Base-by-base conservation (phyloP, 2,888 invertebrate genomes). In the Coelogynopora nodosa region DNA sequence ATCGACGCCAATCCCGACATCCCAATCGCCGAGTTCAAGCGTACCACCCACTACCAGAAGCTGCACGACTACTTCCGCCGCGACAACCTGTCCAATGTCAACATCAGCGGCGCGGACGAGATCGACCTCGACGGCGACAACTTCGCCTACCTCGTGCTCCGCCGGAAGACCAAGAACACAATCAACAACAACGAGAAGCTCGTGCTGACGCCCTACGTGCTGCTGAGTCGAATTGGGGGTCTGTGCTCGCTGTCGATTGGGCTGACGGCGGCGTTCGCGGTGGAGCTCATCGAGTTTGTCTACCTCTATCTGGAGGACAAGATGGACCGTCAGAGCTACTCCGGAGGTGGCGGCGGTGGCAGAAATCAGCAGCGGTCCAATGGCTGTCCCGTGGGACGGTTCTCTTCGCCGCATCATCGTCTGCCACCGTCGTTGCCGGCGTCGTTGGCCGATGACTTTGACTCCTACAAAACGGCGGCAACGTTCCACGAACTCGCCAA, bases 231-330 rank as follows among this genome's bases (percentile, higher is more conserved):
- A 18, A 88, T 87, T 28, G 87, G 87, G 1, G 87, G 87, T n/a
- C 84, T 87, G 18, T 87, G 87, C 74, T 87, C 87, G 0, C 23
- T 87, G 30, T 84, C 87, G 2, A 88, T 87, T 31, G 87, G 87
- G 0, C 30, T 87, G 0, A 88, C 87, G 0, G 28, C 84, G 10
- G 87, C 87, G 5, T 87, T 87, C 30, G 28, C 84, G 23, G 86
- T 87, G 10, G 87, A 87, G 87, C n/a, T 87, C 0, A 84, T 87
- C 26, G 87, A 87, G 67, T 87, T 87, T 74, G 26, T 85, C 0
- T 87, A 87, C 23, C 67, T 85, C n/a, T 85, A 23, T 5, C 10
- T 74, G 10, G 23, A 74, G 5, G 2, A 5, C 2, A 23, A 74
- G 2, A 74, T 13, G 5, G 23, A 5, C 23, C 18, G 2, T 2